A percentile compares a stretch with the other conserved stretches of the same genome.
phyloP scores from a whole-genome alignment of 1,140 invertebrate species.

The Drosophila saltans region DNA sequence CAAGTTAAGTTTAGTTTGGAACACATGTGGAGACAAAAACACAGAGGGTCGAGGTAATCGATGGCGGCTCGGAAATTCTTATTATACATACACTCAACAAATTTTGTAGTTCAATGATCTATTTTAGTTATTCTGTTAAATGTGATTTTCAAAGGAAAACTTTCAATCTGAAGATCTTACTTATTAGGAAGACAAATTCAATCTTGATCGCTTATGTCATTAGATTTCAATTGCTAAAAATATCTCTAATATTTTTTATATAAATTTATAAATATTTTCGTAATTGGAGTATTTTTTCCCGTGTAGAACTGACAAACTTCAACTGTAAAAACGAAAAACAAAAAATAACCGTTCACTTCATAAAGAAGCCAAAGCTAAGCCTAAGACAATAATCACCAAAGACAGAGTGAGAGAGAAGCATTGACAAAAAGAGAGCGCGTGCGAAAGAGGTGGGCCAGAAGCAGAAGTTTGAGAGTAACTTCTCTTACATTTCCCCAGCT shows the following conservation, averaged over 20 bases:
- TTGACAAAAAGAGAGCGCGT: background rate
- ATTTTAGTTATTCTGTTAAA: too few relatives aligned
- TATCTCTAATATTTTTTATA: background rate
- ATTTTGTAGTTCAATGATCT: too few relatives aligned
- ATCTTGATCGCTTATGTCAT: too few relatives aligned
- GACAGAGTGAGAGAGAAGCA: slow-evolving; percentile 3
- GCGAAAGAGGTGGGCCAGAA: slow-evolving; percentile 4
- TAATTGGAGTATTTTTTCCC: background rate
- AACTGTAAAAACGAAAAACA: slow-evolving; percentile 33
- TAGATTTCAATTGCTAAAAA: background rate
- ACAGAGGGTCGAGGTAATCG: background rate
- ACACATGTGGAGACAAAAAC: slow-evolving; percentile 29
- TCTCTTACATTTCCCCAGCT: background rate
- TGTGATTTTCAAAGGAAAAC: too few relatives aligned
- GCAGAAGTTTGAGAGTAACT: background rate
- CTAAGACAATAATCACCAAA: slow-evolving; percentile 44
- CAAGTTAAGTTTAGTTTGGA: slow-evolving; percentile 42
- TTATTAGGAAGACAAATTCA: too few relatives aligned
- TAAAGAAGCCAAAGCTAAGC: slow-evolving; percentile 42
- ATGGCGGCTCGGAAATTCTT: background rate
- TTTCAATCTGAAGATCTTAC: too few relatives aligned
- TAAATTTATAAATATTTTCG: background rate
- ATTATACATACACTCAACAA: background rate
- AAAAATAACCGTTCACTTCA: slow-evolving; percentile 42
- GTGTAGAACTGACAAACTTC: background rate